Conservation (phyloP, 2,888 invertebrate species). For the Tenthredo mesomela region DNA sequence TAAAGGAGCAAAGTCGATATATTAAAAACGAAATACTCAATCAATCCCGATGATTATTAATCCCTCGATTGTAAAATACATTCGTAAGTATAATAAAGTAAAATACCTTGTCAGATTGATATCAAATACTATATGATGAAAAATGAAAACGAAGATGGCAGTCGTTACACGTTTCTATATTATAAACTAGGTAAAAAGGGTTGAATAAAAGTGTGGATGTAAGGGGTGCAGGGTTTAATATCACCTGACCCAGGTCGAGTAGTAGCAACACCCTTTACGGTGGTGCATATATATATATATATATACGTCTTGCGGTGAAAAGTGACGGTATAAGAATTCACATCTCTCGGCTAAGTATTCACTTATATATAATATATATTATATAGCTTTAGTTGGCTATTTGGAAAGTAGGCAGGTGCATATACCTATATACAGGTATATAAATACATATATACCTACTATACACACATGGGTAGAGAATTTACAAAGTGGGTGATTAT, state of each 20-base stretch:
- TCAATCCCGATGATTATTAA: too few relatives aligned
- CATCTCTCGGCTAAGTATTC: slow-evolving; percentile 20
- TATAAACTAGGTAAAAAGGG: background rate
- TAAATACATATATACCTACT: slow-evolving; percentile 51
- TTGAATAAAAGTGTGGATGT: background rate
- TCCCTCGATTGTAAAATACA: background rate
- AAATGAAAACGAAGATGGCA: slow-evolving; percentile 24
- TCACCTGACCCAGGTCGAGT: slow-evolving; percentile 26
- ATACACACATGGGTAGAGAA: background rate
- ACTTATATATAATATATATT: slow-evolving; percentile 2
- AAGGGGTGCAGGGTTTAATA: background rate
- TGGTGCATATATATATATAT: too few relatives aligned
- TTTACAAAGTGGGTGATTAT: background rate
- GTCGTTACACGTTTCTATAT: slow-evolving; percentile 9
- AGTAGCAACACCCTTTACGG: background rate
- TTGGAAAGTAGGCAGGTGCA: slow-evolving; percentile 16
- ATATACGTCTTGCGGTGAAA: background rate
- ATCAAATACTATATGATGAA: too few relatives aligned
- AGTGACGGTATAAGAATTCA: slow-evolving; percentile 9
- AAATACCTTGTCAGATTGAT: too few relatives aligned
- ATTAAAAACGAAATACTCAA: background rate
- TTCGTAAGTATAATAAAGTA: background rate
- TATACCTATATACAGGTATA: slow-evolving; percentile 56
- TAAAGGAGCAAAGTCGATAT: background rate
- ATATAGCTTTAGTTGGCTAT: slow-evolving; percentile 27